Percentiles rank a stretch among this genome's conserved stretches.
Evolutionary conservation across 2,888 invertebrate species (phyloP).

Genomic region (Cosmopolites sordidus): DNA sequence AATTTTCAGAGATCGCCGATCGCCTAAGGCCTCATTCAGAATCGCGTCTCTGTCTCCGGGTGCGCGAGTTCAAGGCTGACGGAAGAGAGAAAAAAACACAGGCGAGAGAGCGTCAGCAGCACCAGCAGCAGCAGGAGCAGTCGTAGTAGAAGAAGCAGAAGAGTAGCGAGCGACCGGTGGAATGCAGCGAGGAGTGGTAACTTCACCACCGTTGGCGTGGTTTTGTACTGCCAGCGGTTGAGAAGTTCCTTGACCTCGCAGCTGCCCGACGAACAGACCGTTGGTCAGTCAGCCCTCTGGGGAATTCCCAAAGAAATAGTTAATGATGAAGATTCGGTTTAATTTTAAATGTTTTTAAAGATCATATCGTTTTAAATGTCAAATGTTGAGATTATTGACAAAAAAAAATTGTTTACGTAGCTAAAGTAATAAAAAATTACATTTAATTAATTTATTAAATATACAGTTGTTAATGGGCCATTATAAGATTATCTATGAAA

Average conservation of each 20-base stretch:
- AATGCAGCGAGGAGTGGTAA: constrained; percentile 63
- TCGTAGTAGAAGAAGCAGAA: background rate
- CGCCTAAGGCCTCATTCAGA: background rate
- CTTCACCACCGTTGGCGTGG: constrained; percentile 81
- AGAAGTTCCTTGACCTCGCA: constrained; percentile 71
- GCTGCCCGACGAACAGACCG: constrained; percentile 41
- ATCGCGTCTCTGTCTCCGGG: background rate
- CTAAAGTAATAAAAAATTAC: no score
- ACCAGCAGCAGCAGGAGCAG: background rate
- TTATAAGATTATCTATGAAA: no score
- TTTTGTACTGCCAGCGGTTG: constrained; percentile 64
- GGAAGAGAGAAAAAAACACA: background rate
- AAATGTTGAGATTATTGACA: no score
- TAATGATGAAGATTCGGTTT: no score
- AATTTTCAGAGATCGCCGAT: background rate
- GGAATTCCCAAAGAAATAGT: no score
- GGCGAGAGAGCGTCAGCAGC: no score
- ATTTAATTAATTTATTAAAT: no score
- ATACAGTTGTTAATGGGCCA: no score
- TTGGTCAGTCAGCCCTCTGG: background rate
- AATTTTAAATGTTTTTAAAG: no score
- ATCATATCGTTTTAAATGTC: no score
- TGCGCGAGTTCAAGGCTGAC: background rate
- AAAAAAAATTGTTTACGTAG: no score
- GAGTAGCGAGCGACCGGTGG: constrained; percentile 1